phyloP scores from a whole-genome alignment of 2,797 vertebrate species.

The Crenuchus spilurus region DNA sequence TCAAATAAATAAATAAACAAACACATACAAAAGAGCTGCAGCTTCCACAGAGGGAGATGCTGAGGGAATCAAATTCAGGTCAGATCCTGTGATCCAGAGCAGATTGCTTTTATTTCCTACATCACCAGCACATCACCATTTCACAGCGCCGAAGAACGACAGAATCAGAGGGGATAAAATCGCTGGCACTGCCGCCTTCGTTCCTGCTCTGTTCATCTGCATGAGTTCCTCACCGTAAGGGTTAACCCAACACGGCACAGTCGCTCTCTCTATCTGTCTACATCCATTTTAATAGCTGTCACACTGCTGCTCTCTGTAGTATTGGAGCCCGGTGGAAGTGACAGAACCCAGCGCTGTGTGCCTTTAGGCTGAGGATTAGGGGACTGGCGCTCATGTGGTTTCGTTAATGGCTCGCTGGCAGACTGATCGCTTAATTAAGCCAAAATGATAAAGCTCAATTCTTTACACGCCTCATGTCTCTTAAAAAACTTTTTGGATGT shows the following conservation, averaged over 20 bases:
- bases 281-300: slow-evolving; percentile 53
- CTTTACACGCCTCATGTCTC: too few relatives aligned
- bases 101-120: slow-evolving; percentile 56
- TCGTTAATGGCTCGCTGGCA: slow-evolving; percentile 56
- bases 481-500: too few relatives aligned
- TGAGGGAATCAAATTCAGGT: slow-evolving; percentile 50
- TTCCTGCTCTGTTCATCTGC: not conserved
- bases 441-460: slow-evolving; percentile 28
- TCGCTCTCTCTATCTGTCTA: slow-evolving; percentile 3
- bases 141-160: slow-evolving; percentile 13
- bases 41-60: slow-evolving; percentile 10
- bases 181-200: not conserved
- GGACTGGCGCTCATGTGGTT: slow-evolving; percentile 51
- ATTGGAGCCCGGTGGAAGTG: slow-evolving; percentile 51
- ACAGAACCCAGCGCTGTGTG: slow-evolving; percentile 57
- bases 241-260: slow-evolving; percentile 1
- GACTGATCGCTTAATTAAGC: slow-evolving; percentile 60
- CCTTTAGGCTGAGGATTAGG: slow-evolving; percentile 56
- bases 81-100: slow-evolving; percentile 54
- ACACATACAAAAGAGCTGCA: not conserved
- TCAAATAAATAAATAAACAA: not conserved
- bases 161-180: not conserved
- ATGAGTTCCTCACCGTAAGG: not conserved
- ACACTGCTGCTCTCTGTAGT: slow-evolving; percentile 20
- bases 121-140: slow-evolving; percentile 41